Base-by-base conservation (phyloP, 2,113 vertebrate species). In the Tachycineta bicolor region DNA sequence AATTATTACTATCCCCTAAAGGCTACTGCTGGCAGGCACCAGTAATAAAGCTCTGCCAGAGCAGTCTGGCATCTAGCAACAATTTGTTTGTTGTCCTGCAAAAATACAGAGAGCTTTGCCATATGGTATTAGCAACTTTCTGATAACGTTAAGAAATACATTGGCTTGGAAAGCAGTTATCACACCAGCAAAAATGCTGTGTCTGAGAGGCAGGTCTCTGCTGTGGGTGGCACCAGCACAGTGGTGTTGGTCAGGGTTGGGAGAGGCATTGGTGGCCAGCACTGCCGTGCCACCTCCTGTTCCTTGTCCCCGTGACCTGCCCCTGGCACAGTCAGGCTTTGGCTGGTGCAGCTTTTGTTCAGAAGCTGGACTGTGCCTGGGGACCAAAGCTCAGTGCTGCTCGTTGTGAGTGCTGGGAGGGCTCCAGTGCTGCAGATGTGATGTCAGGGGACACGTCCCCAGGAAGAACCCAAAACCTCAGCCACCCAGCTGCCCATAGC, bases 41-140 rank as follows among this genome's bases (percentile, higher is more conserved):
- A 87, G 59, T 62, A 91, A 94, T 83, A 94, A 89, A 95, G 85
- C 93, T 95, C 96, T 94, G 96, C 94, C 96, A 97, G 94, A 93
- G 75, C 91, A 95, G 96, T 94, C 89, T 97, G 96, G 96, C 94
- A 97, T 96, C 87, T 24, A 94, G 79, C 89, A 96, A 97, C 93
- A 96, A 94, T 96, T 97, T 97, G 96, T 96, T 97, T 97, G 94
- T 93, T 91, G 97, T 95, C 96, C 96, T 95, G 90, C 95, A 97
- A 95, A 96, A 96, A 93, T 91, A 90, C 87, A 93, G 89, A 95
- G 93, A 76, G 93, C 89, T 82, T 91, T 84, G 87, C 95, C 96
- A 97, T 97, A 95, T 97, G 96, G 93, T 96, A 97, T 87, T 80
- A 97, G 96, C 93, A 92, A 97, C 92, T 96, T 89, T 90, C 92